These are phyloP conservation scores for Chrysopa pallens DNA, from an alignment of 1,140 invertebrate species.

Conservation along the genomic window DNA sequence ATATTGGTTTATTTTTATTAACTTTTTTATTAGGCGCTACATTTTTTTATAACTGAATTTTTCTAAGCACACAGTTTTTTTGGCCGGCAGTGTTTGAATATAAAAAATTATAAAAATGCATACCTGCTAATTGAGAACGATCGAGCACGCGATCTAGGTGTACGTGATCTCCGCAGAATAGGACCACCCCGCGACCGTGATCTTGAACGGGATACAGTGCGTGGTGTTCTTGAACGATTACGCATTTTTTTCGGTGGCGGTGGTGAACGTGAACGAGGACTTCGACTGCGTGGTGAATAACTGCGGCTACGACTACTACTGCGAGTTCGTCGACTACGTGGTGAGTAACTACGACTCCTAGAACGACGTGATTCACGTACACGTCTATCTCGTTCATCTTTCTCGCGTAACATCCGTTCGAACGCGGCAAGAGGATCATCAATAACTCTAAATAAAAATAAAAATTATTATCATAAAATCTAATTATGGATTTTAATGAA, in stretches of 20 bases:
- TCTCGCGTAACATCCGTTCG: conserved; percentile 65
- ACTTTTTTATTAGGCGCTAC: too few relatives aligned
- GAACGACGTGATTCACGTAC: conserved; percentile 38
- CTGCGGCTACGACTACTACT: conserved; percentile 27
- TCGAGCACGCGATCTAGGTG: conserved; percentile 11
- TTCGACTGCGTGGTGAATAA: conserved; percentile 18
- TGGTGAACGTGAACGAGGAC: conserved; percentile 5
- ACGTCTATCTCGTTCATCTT: conserved; percentile 50
- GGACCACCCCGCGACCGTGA: neutral
- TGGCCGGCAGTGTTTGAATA: conserved; percentile 7
- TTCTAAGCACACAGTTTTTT: conserved; percentile 6
- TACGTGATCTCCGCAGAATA: neutral
- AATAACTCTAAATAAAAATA: conserved; percentile 33
- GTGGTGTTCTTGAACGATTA: neutral
- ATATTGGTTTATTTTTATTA: too few relatives aligned
- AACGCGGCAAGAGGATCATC: conserved; percentile 73
- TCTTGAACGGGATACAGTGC: neutral
- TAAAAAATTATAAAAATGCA: conserved; percentile 6
- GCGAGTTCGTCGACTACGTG: conserved; percentile 19
- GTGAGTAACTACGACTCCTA: conserved; percentile 16
- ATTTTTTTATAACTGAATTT: too few relatives aligned
- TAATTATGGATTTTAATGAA: too few relatives aligned
- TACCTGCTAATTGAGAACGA: conserved; percentile 32
- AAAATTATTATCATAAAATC: neutral
- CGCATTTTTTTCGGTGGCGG: conserved; percentile 11